Evolutionary conservation across 2,888 invertebrate species (phyloP), one percentile per base, ranked within the genome.

Genomic region (Lithophane leautieri): DNA sequence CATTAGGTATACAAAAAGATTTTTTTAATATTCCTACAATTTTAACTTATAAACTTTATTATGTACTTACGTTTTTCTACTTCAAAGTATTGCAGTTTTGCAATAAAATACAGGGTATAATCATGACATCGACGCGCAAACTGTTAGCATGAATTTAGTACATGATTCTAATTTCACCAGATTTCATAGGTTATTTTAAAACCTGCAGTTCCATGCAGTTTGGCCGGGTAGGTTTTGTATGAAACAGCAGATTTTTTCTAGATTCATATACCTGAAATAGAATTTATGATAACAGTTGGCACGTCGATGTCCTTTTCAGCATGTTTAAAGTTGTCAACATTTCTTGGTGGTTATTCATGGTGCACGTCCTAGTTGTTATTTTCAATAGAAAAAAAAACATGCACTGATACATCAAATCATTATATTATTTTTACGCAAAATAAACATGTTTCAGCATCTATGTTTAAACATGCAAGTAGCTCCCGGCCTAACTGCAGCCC

Each of bases 401-500:
- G 3, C 16, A 25, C 11, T 42, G 42, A 63, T 9, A n/a, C 62
- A 62, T 22, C 22, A 8, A 34, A 14, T 61, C 4, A 61, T 22
- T 22, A 6, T 1, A 4, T 8, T 4, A 40, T 40, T 40, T 19
- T 28, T 61, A 22, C 14, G 40, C 8, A 40, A 40, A 40, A 62
- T 16, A n/a, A n/a, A n/a, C 61, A 61, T 61, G 40, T 62, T n/a
- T 40, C 14, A 40, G n/a, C 14, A n/a, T 58, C 34, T 54, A 22
- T 22, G 54, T 28, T 66, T 9, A 34, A 22, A 11, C 58, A 34
- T 34, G 22, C 34, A 16, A 47, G 61, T 19, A 1, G 70, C 84
- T 81, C 81, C 40, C 14, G 16, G 54, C 14, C 54, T 83, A 50
- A 16, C 79, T 56, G 40, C 75, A 75, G 63, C 68, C 69, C 58